Percentiles rank a stretch among this genome's conserved stretches.
phyloP scores from a whole-genome alignment of 2,113 vertebrate species.

The Prunella fulvescens region DNA sequence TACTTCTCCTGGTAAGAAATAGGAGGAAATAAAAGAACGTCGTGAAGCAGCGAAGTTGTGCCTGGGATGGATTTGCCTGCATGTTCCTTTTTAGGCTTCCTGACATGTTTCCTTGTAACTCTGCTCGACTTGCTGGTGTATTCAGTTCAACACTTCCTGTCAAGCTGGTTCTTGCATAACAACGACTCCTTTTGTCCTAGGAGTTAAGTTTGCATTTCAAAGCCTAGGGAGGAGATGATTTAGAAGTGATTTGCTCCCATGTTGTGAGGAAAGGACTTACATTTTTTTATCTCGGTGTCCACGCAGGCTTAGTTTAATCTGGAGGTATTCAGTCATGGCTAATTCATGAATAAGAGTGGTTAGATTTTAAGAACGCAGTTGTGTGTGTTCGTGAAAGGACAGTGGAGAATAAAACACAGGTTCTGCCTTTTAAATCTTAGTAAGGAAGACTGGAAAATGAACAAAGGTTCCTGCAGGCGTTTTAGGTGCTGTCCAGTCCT shows the following conservation, averaged over 20 bases:
- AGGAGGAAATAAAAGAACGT: background rate
- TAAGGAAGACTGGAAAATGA: background rate
- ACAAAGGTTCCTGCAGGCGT: background rate
- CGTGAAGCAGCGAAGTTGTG: background rate
- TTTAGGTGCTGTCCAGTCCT: background rate
- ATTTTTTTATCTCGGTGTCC: background rate
- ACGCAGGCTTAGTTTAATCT: background rate
- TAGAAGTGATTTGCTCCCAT: background rate
- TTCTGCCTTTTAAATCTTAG: background rate
- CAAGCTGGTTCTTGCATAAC: slow-evolving; percentile 10
- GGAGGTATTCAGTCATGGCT: background rate
- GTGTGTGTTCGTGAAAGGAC: background rate
- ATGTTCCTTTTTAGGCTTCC: background rate
- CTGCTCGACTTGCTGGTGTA: background rate
- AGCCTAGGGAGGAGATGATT: background rate
- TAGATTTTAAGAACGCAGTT: background rate
- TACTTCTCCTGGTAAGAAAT: background rate
- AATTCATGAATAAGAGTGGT: background rate
- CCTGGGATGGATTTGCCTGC: background rate
- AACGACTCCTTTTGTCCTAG: background rate
- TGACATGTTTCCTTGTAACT: background rate
- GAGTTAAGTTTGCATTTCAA: slow-evolving; percentile 15
- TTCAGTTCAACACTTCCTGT: background rate
- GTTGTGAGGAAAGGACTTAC: background rate
- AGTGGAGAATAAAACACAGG: background rate